Evolutionary conservation across 2,797 vertebrate species (phyloP), one percentile per base, ranked within the genome.

Genomic region (Pseudopleuronectes americanus): DNA sequence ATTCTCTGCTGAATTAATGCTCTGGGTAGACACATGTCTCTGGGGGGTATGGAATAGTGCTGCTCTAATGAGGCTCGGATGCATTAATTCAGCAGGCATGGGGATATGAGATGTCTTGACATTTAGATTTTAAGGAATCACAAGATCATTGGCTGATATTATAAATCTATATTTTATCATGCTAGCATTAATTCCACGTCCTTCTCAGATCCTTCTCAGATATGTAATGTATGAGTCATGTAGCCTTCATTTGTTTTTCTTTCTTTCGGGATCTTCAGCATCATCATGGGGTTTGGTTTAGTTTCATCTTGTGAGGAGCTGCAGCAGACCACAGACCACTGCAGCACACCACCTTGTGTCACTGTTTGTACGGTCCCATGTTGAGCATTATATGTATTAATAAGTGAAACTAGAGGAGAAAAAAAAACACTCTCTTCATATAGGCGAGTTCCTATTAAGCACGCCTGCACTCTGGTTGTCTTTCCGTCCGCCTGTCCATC

Each of bases 111-210:
- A 88, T 85, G 86, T 91, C 84, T 91, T 92, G 90, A 91, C 90
- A 88, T 92, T 94, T 90, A 80, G 86, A 88, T 93, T 88, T 81
- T 6, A 28, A 68, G 81, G 84, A 92, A 87, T 83, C 80, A 83
- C 80, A 80, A 70, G 84, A 87, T 90, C 84, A 89, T 70, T 52
- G 45, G 63, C 77, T 84, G 86, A 91, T 85, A 72, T 91, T 87
- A 92, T 80, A 79, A 83, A 88, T 93, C 58, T 92, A 87, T 41
- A 71, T 85, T 85, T 87, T 61, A 68, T 66, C 79, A 83, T 75
- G 71, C 83, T 80, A 72, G 81, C 53, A 75, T 64, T 67, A 58
- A 82, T 71, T 54, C 59, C 41, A 49, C 17, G 48, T 28, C 60
- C 28, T 24, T 45, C 24, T 4, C 43, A 47, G 22, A 90, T 28